Evolutionary conservation across 2,888 invertebrate species (phyloP).

Genomic region (Sphaerophoria rueppellii): DNA sequence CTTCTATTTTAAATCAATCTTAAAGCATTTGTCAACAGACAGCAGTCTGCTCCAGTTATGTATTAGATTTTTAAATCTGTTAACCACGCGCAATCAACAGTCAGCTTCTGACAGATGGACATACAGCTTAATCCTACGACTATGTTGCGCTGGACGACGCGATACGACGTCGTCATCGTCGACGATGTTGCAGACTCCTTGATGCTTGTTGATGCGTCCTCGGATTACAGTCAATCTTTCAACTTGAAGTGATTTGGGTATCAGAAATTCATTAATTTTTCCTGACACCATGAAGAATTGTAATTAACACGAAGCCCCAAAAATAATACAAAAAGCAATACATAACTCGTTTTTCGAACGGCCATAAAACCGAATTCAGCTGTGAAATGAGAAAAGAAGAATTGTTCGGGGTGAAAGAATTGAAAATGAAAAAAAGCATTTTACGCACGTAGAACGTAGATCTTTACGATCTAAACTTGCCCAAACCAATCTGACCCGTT

Average conservation of each 20-base stretch:
- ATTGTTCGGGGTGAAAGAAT: conserved; percentile 23
- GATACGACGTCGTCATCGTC: conserved; percentile 1
- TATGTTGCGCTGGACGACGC: conserved; percentile 34
- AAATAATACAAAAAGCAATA: neutral
- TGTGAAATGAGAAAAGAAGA: conserved; percentile 47
- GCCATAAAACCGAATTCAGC: conserved; percentile 29
- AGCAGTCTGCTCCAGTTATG: neutral
- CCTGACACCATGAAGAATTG: conserved; percentile 54
- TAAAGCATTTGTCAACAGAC: conserved; percentile 44
- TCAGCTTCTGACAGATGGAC: conserved; percentile 13
- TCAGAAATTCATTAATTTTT: conserved; percentile 59
- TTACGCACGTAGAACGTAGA: conserved; percentile 48
- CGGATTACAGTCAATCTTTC: neutral
- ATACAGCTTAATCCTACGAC: conserved; percentile 50
- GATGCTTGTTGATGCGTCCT: conserved; percentile 23
- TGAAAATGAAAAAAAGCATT: conserved; percentile 18
- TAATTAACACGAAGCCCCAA: conserved; percentile 48
- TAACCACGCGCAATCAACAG: conserved; percentile 22
- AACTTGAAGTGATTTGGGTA: conserved; percentile 42
- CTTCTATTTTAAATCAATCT: conserved; percentile 16
- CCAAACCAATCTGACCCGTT: conserved; percentile 53
- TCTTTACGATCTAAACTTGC: conserved; percentile 61
- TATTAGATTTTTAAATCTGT: conserved; percentile 28
- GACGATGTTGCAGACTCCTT: conserved; percentile 24
- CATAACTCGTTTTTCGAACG: conserved; percentile 44